These are phyloP conservation scores for Torymus tubicola DNA, from an alignment of 2,888 invertebrate species.

Conservation along the genomic window DNA sequence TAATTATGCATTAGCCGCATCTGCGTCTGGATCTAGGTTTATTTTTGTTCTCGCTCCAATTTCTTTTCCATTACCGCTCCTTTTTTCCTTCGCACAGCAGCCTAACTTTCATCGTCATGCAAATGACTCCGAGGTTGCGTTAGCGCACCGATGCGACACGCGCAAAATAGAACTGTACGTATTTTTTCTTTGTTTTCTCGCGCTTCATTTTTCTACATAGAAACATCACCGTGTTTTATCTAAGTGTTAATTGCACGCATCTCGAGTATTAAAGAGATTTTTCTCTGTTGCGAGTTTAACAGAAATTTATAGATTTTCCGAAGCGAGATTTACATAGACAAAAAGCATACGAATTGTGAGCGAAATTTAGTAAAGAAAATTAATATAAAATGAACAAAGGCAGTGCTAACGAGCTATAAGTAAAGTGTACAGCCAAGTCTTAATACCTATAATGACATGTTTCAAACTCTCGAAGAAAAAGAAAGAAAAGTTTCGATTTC, in stretches of 20 bases:
- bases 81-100: background rate
- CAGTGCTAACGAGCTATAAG: too few relatives aligned
- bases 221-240: background rate
- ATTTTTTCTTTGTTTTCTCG: background rate
- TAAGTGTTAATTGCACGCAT: conserved; percentile 15
- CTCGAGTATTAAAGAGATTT: background rate
- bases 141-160: background rate
- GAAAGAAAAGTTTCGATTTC: too few relatives aligned
- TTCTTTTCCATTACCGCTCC: conserved; percentile 20
- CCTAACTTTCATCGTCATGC: conserved; percentile 20
- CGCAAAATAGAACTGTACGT: background rate
- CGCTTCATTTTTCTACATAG: conserved; percentile 6
- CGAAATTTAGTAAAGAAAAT: too few relatives aligned
- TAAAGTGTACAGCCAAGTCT: too few relatives aligned
- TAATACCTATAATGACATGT: too few relatives aligned
- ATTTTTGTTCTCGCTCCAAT: conserved; percentile 5
- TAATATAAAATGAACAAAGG: too few relatives aligned
- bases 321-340: too few relatives aligned
- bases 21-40: too few relatives aligned
- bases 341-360: too few relatives aligned
- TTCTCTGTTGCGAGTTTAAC: background rate
- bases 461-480: too few relatives aligned
- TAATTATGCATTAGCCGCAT: too few relatives aligned
- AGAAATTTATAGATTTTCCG: too few relatives aligned
- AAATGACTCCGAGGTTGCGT: background rate